Evolutionary conservation across 2,797 vertebrate species (phyloP).

Genomic region (Chiroxiphia lanceolata): DNA sequence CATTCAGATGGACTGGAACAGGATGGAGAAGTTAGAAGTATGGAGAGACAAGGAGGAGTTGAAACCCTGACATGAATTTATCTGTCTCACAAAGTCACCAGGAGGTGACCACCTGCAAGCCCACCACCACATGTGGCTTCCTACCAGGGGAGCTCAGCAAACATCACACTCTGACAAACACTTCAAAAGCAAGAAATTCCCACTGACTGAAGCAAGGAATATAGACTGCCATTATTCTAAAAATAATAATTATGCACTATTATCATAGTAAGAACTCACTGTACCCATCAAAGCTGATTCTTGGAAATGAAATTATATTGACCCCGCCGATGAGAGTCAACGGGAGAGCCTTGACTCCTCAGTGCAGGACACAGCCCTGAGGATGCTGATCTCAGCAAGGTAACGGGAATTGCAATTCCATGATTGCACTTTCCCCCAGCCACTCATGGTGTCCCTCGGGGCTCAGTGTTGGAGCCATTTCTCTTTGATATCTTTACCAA

Average conservation of each 20-base stretch:
- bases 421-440: neutral
- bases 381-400: neutral
- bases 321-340: neutral
- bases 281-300: neutral
- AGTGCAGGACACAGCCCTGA: neutral
- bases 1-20: neutral
- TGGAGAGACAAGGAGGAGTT: neutral
- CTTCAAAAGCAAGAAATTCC: neutral
- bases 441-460: neutral
- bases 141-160: neutral
- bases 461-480: neutral
- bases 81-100: neutral
- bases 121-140: fast-evolving
- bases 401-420: neutral
- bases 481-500: neutral
- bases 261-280: neutral
- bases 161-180: neutral
- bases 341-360: neutral
- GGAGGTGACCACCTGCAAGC: neutral
- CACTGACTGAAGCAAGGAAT: neutral
- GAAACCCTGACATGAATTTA: neutral
- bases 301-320: neutral
- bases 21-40: neutral
- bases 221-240: neutral
- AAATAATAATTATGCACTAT: neutral